These are phyloP conservation scores for Tenthredo mesomela DNA, from an alignment of 2,888 invertebrate genomes.

Conservation along the genomic window DNA sequence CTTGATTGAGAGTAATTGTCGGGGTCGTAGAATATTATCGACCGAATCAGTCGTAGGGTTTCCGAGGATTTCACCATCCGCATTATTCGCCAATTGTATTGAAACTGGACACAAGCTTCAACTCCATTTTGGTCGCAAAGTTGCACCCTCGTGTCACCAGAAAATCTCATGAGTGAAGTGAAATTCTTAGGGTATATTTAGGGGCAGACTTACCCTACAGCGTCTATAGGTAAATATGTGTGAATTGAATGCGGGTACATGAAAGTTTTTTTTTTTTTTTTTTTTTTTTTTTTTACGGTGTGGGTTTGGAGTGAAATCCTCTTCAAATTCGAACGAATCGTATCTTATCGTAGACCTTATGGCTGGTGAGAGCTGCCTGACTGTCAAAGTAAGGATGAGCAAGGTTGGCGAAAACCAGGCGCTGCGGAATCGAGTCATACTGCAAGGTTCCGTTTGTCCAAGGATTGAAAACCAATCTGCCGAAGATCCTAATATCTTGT, in stretches of 20 bases:
- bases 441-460: not conserved
- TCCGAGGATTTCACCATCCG: not conserved
- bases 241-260: too few relatives aligned
- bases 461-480: not conserved
- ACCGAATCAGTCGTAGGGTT: too few relatives aligned
- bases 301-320: conserved; percentile 17
- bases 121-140: too few relatives aligned
- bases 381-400: not conserved
- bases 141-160: not conserved
- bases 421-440: not conserved
- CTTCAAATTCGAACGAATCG: not conserved
- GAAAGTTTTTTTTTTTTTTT: too few relatives aligned
- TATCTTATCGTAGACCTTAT: not conserved
- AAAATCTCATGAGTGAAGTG: not conserved
- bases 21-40: too few relatives aligned
- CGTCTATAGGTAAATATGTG: too few relatives aligned
- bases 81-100: not conserved
- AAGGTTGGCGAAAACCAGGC: not conserved
- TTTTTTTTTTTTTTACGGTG: too few relatives aligned
- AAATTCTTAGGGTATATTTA: not conserved
- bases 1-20: not conserved
- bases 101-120: not conserved
- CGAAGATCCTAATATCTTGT: not conserved
- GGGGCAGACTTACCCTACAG: too few relatives aligned
- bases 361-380: not conserved